Evolutionary conservation across 2,888 invertebrate species (phyloP).

Genomic region (Mellilla xanthometata): DNA sequence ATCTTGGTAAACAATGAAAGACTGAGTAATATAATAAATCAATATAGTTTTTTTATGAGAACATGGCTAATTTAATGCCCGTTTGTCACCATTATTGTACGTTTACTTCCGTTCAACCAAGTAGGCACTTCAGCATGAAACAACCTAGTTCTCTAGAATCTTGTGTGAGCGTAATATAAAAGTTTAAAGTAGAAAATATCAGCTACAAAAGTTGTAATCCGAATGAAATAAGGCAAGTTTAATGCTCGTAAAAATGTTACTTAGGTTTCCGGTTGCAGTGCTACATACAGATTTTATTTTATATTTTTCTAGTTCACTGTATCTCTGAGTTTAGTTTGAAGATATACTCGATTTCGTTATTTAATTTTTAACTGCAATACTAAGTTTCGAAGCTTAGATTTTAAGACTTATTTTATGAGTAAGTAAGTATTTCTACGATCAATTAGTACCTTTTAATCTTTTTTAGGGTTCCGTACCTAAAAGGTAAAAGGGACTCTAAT

Average conservation of each 20-base stretch:
- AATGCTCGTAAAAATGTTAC: slow-evolving; percentile 44
- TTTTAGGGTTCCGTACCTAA: too few species aligned
- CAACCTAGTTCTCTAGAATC: slow-evolving; percentile 5
- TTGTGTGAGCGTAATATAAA: slow-evolving; percentile 18
- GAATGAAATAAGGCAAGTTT: slow-evolving; percentile 23
- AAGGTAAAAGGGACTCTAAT: too few species aligned
- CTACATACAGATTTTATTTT: slow-evolving; percentile 44
- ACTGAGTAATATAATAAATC: too few species aligned
- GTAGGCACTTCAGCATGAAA: slow-evolving; percentile 5
- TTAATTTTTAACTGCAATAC: not conserved
- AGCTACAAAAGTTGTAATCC: slow-evolving; percentile 23
- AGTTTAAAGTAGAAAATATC: slow-evolving; percentile 24
- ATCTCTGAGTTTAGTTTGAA: not conserved
- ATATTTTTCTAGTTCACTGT: slow-evolving; percentile 33
- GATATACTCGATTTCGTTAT: not conserved
- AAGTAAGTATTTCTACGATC: too few species aligned
- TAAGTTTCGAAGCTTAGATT: too few species aligned
- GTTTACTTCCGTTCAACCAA: too few species aligned
- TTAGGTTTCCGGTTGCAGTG: slow-evolving; percentile 35
- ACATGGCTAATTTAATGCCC: too few species aligned
- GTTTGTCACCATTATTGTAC: too few species aligned
- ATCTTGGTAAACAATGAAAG: too few species aligned
- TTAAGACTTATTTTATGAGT: too few species aligned
- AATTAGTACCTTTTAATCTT: too few species aligned
- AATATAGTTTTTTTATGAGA: too few species aligned